Evolutionary conservation across 2,888 invertebrate genomes (phyloP).

Genomic region (Ecdyonurus torrentis): DNA sequence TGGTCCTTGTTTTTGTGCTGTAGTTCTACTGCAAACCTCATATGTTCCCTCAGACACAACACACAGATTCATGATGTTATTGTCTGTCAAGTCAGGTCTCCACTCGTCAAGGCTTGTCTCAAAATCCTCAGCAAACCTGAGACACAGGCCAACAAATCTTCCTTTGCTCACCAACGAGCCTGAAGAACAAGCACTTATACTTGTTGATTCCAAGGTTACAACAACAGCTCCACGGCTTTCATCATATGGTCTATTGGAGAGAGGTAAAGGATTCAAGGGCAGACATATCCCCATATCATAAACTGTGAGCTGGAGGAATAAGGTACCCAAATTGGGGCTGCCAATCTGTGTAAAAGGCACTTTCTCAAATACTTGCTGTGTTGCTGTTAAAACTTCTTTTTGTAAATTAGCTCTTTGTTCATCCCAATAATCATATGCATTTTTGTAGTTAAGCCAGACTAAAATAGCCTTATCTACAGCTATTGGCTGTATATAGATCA

Average conservation of each 20-base stretch:
- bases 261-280: conserved; percentile 70
- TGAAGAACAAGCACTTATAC: conserved; percentile 85
- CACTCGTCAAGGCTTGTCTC: conserved; percentile 93
- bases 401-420: conserved; percentile 85
- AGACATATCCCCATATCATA: conserved; percentile 94
- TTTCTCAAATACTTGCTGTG: conserved; percentile 55
- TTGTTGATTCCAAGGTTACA: conserved; percentile 90
- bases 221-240: conserved; percentile 85
- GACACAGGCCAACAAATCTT: conserved; percentile 67
- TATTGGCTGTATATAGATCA: conserved; percentile 91
- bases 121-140: conserved; percentile 94
- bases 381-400: conserved; percentile 66
- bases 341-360: conserved; percentile 61
- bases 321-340: conserved; percentile 67
- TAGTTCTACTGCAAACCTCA: conserved; percentile 88
- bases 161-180: conserved; percentile 93
- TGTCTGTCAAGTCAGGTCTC: conserved; percentile 76
- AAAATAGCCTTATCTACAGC: conserved; percentile 97
- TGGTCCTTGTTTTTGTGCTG: conserved; percentile 60
- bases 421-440: conserved; percentile 98
- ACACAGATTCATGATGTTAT: conserved; percentile 73
- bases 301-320: conserved; percentile 86
- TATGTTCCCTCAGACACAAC: conserved; percentile 98
- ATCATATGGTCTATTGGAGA: conserved; percentile 16
- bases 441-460: conserved; percentile 98